Evolutionary conservation across 2,797 vertebrate genomes (phyloP).

Genomic region (Diplodus sargus): DNA sequence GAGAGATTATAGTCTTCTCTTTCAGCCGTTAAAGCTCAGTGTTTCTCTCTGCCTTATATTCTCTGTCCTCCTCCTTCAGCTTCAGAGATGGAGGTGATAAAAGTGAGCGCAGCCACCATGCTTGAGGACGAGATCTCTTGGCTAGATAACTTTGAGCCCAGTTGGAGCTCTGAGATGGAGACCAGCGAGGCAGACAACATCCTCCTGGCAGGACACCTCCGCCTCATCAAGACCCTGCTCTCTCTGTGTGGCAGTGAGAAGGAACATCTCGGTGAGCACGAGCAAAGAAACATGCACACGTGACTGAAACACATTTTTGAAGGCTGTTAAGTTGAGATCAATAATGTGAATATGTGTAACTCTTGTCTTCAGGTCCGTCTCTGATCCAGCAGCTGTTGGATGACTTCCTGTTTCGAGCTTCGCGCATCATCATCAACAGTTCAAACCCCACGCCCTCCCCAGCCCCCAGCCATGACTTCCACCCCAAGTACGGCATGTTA

Average conservation of each 20-base stretch:
- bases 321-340: not conserved
- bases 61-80: conserved; percentile 74
- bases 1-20: not conserved
- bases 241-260: conserved; percentile 97
- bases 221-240: conserved; percentile 97
- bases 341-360: not conserved
- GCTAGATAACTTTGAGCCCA: conserved; percentile 98
- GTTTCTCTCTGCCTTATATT: not conserved
- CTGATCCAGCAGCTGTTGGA: conserved; percentile 98
- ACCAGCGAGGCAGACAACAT: conserved; percentile 98
- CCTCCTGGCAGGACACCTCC: conserved; percentile 94
- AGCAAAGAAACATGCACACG: not conserved
- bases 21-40: conserved; percentile 1
- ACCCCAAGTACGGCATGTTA: conserved; percentile 91
- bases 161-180: conserved; percentile 96
- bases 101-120: conserved; percentile 95
- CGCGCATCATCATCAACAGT: conserved; percentile 98
- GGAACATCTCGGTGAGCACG: conserved; percentile 92
- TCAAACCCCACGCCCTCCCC: conserved; percentile 92
- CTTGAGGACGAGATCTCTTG: conserved; percentile 98
- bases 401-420: conserved; percentile 99
- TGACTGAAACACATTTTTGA: no score
- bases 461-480: conserved; percentile 95
- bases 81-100: conserved; percentile 96
- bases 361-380: conserved; percentile 88